Evolutionary conservation across 2,888 invertebrate genomes (phyloP).

Genomic region (Luffia ferchaultella): DNA sequence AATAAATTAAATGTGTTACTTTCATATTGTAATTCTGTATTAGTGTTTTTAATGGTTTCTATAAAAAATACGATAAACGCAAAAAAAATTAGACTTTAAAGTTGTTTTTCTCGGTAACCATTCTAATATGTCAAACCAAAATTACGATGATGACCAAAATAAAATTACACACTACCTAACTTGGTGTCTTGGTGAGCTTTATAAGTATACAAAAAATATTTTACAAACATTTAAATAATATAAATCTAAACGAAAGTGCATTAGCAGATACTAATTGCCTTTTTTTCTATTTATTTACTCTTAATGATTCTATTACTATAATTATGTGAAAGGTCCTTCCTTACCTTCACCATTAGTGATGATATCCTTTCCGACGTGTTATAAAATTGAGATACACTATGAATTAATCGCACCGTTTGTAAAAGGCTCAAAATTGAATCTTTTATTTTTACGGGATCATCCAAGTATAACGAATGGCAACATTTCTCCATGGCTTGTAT

Average conservation of each 20-base stretch:
- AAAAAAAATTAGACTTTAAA: no score
- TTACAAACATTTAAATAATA: neutral
- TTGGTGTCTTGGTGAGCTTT: no score
- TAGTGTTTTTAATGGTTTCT: no score
- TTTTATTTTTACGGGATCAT: slow-evolving; percentile 92
- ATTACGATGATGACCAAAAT: no score
- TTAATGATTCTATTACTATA: neutral
- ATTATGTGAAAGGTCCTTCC: slow-evolving; percentile 3
- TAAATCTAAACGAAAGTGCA: neutral
- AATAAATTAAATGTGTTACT: no score
- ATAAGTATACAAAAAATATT: neutral
- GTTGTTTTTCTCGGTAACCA: no score
- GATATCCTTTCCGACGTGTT: slow-evolving; percentile 97
- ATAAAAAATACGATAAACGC: no score
- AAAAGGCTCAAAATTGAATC: slow-evolving; percentile 88
- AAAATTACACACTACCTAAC: no score
- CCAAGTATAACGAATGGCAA: slow-evolving; percentile 91
- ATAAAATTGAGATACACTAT: slow-evolving; percentile 94
- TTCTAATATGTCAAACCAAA: no score
- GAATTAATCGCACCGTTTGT: slow-evolving; percentile 92
- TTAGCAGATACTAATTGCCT: neutral
- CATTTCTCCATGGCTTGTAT: slow-evolving; percentile 94
- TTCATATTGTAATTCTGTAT: no score
- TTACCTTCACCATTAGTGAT: slow-evolving; percentile 93
- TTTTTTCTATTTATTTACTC: neutral